A percentile compares a stretch with the other conserved stretches of the same genome.
phyloP scores from a whole-genome alignment of 1,140 invertebrate genomes.

The Dolichoris vasculosae region DNA sequence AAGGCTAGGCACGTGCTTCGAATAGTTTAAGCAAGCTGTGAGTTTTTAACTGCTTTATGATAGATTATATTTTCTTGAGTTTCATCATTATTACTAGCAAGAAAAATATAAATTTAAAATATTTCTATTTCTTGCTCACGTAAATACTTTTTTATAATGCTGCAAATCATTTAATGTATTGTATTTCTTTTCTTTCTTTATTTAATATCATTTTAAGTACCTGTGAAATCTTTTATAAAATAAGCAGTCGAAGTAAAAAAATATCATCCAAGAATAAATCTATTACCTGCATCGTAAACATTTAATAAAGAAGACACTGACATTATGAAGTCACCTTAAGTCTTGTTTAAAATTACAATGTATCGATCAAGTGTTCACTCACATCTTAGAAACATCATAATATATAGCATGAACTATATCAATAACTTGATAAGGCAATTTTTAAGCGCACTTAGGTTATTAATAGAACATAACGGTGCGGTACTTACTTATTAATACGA shows the following conservation, averaged over 20 bases:
- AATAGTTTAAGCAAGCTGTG: background rate
- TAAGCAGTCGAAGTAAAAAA: background rate
- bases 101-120: constrained; percentile 7
- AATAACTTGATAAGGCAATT: no score
- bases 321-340: background rate
- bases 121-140: constrained; percentile 17
- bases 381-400: no score
- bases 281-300: background rate
- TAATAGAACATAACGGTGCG: no score
- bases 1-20: constrained; percentile 20
- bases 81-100: constrained; percentile 15
- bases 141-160: background rate
- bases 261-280: background rate
- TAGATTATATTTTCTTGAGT: constrained; percentile 3
- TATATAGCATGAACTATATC: no score
- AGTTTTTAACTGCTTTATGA: background rate
- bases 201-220: background rate
- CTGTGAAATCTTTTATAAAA: background rate
- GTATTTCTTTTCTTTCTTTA: background rate
- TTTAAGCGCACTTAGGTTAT: background rate
- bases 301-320: background rate
- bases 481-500: background rate
- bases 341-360: background rate
- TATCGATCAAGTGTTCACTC: background rate
- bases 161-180: constrained; percentile 27